Conservation (phyloP, 2,113 vertebrate species). For the Anguilla japonica region DNA sequence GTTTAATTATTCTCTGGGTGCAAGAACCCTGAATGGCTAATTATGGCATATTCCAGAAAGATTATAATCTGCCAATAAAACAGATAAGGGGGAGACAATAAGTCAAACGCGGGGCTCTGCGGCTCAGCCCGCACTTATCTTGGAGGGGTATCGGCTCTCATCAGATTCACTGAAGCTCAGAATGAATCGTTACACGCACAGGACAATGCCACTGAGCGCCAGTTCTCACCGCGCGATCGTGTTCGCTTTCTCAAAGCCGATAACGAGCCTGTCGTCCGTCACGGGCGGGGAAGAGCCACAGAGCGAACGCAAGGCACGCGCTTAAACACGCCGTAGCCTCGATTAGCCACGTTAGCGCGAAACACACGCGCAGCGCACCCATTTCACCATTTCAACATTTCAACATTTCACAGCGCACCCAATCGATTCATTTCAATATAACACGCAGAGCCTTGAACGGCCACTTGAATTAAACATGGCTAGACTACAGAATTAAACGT, state of each 20-base stretch:
- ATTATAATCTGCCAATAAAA: constrained; percentile 3
- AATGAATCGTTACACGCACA: background rate
- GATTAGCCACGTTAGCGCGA: no score
- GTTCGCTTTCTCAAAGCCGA: background rate
- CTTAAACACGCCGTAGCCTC: no score
- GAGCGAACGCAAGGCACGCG: no score
- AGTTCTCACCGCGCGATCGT: background rate
- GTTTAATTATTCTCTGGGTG: background rate
- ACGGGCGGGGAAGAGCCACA: background rate
- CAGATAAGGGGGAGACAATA: background rate
- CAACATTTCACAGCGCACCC: background rate
- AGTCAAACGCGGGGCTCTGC: background rate
- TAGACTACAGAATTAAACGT: background rate
- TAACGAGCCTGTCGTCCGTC: background rate
- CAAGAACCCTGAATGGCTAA: background rate
- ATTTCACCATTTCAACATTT: background rate
- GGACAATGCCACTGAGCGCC: background rate
- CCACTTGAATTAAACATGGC: background rate
- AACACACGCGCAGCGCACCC: background rate
- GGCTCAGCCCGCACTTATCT: background rate
- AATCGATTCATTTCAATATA: background rate
- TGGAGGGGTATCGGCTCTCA: background rate
- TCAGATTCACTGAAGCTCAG: background rate
- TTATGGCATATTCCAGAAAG: background rate
- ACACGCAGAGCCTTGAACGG: background rate